Evolutionary conservation across 2,113 vertebrate genomes (phyloP).

Genomic region (Xenopus borealis): DNA sequence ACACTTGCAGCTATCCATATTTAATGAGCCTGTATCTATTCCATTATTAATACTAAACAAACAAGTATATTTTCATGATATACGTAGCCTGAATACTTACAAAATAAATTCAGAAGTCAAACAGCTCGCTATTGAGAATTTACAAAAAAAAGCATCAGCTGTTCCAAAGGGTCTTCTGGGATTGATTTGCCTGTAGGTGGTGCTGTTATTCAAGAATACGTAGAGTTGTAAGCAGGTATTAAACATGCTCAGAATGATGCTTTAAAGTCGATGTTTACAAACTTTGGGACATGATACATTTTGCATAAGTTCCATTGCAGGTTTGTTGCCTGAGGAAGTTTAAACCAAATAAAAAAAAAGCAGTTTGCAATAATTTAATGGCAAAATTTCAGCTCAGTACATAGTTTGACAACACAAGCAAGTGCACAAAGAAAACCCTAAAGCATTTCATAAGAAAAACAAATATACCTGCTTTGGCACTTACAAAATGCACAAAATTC

Average conservation of each 20-base stretch:
- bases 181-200: constrained; percentile 15
- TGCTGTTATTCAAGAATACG: constrained; percentile 9
- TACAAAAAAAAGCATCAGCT: background rate
- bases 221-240: background rate
- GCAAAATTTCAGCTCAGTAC: background rate
- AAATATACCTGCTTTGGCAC: too few relatives aligned
- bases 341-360: constrained; percentile 22
- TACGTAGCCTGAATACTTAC: too few relatives aligned
- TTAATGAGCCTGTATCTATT: too few relatives aligned
- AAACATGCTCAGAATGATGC: constrained; percentile 1
- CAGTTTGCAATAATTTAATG: background rate
- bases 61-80: too few relatives aligned
- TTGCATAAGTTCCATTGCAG: constrained; percentile 6
- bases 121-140: background rate
- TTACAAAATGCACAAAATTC: too few relatives aligned
- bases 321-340: constrained; percentile 10
- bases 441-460: too few relatives aligned
- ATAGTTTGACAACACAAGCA: background rate
- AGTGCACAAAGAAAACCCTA: background rate
- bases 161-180: background rate
- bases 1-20: too few relatives aligned
- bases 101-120: too few relatives aligned
- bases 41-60: too few relatives aligned
- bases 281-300: constrained; percentile 13
- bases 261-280: background rate